Conservation (phyloP, 1,140 invertebrate genomes). For the Whitmania pigra region DNA sequence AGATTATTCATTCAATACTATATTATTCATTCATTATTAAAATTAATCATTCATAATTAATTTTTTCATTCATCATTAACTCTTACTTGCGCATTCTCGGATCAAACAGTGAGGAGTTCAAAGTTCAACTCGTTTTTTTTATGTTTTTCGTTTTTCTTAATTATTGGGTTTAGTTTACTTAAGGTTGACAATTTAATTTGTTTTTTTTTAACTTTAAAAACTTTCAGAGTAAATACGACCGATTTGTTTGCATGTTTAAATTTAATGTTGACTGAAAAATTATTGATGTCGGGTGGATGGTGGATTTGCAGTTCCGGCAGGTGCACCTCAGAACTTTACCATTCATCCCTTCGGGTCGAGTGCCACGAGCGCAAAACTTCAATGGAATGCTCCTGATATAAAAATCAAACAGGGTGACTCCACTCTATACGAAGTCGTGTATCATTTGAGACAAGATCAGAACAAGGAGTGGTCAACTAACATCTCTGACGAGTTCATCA, state of each 20-base stretch:
- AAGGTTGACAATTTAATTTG: not conserved
- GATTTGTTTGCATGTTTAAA: not conserved
- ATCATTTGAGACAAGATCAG: constrained; percentile 57
- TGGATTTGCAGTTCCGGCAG: constrained; percentile 36
- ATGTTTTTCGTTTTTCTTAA: not conserved
- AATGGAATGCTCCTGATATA: constrained; percentile 73
- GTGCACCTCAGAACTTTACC: constrained; percentile 47
- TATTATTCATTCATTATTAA: not conserved
- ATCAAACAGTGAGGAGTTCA: not conserved
- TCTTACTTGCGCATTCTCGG: not conserved
- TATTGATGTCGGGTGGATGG: not conserved
- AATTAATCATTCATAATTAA: not conserved
- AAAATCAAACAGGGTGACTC: constrained; percentile 85
- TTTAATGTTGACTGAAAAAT: not conserved
- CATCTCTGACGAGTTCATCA: constrained; percentile 55
- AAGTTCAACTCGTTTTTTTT: not conserved
- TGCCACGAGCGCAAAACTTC: constrained; percentile 34
- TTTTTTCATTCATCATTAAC: not conserved
- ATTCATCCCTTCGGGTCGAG: constrained; percentile 31
- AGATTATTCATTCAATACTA: too few species aligned
- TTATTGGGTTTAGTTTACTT: not conserved
- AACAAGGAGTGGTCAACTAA: constrained; percentile 65
- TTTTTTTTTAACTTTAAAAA: not conserved
- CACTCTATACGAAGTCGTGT: constrained; percentile 66
- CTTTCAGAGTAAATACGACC: not conserved